Percentiles rank a stretch among this genome's conserved stretches.
Conservation (phyloP, 2,797 vertebrate species). For the Eulemur rubriventer region DNA sequence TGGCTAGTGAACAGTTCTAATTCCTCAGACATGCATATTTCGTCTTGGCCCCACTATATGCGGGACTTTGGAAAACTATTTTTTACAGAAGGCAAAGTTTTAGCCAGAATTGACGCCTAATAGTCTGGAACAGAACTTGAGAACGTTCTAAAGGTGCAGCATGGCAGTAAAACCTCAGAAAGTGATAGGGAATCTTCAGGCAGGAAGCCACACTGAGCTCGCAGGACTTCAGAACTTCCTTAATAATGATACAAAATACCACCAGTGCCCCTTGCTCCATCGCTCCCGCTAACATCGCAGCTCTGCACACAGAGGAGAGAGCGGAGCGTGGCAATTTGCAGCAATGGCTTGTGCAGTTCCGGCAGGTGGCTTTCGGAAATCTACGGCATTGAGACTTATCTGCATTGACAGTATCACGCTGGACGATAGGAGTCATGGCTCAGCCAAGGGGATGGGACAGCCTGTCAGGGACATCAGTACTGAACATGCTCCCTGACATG, state of each 20-base stretch:
- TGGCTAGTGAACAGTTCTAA: background rate
- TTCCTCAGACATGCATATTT: conserved; percentile 13
- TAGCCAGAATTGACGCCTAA: background rate
- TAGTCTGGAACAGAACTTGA: background rate
- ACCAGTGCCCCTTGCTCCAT: background rate
- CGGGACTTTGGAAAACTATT: background rate
- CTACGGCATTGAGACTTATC: background rate
- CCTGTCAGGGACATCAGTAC: background rate
- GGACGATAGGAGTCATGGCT: background rate
- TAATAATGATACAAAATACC: background rate
- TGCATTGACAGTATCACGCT: background rate
- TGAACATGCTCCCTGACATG: background rate
- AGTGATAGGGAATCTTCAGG: background rate
- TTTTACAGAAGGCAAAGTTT: background rate
- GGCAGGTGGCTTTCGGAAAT: background rate
- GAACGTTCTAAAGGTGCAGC: background rate
- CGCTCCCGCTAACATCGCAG: background rate
- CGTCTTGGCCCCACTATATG: background rate
- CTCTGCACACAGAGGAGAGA: background rate
- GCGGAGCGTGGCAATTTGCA: background rate
- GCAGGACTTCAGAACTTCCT: background rate
- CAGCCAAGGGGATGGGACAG: background rate
- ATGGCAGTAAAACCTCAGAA: background rate
- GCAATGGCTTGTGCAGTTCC: background rate
- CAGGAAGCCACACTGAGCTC: background rate